Percentiles rank a stretch among this genome's conserved stretches.
These are phyloP conservation scores for Salminus brasiliensis DNA, from an alignment of 2,113 vertebrate species.

Conservation along the genomic window DNA sequence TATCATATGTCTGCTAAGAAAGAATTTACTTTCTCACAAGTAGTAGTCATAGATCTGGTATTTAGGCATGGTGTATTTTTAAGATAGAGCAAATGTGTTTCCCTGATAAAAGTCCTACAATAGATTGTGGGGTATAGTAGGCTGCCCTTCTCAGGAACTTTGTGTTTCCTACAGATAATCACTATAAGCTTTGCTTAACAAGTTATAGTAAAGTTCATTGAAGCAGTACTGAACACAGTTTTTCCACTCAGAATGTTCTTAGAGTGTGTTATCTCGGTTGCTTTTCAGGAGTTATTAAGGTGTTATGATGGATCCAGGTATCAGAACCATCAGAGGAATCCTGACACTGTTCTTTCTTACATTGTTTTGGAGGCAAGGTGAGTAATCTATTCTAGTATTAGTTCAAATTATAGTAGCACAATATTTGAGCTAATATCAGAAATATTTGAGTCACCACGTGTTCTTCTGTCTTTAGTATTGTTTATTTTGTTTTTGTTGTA, in stretches of 20 bases:
- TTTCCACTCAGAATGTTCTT: not conserved
- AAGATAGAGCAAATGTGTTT: conserved; percentile 53
- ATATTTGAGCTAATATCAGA: no score
- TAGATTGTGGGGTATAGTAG: conserved; percentile 52
- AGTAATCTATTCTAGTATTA: not conserved
- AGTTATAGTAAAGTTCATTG: no score
- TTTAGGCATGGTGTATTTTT: not conserved
- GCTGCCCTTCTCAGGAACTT: conserved; percentile 57
- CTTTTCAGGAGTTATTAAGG: not conserved
- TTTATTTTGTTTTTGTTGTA: not conserved
- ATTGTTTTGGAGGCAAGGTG: not conserved
- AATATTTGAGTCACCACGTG: no score
- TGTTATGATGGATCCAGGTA: not conserved
- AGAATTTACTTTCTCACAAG: not conserved
- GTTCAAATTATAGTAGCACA: no score
- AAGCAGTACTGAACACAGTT: no score
- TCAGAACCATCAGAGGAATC: not conserved
- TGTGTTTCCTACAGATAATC: conserved; percentile 40
- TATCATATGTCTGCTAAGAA: not conserved
- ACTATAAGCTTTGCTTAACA: not conserved
- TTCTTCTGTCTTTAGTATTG: not conserved
- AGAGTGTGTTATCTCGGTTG: not conserved
- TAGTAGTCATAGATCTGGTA: not conserved
- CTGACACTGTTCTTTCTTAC: not conserved
- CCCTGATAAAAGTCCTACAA: conserved; percentile 64